These are phyloP conservation scores for Anthophora plumipes DNA, from an alignment of 2,888 invertebrate species.

Conservation along the genomic window DNA sequence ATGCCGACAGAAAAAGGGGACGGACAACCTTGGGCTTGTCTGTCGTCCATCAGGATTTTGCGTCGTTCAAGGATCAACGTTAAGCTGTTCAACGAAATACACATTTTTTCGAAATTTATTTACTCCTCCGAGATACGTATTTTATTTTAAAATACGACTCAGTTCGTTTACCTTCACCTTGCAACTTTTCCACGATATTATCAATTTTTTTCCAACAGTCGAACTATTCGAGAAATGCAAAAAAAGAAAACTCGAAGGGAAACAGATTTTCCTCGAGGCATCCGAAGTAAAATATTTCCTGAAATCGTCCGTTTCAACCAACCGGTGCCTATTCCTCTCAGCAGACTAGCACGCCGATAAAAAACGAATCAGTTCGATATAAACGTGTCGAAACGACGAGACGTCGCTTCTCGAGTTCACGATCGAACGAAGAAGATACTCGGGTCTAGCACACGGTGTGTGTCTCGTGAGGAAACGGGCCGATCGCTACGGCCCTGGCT, in stretches of 20 bases:
- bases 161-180: no score
- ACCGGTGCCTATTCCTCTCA: neutral
- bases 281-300: neutral
- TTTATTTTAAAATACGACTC: no score
- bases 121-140: no score
- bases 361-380: conserved; percentile 32
- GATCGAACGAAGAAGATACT: conserved; percentile 11
- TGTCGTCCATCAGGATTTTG: neutral
- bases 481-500: conserved; percentile 77
- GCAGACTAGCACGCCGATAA: neutral
- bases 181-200: no score
- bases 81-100: no score
- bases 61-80: no score
- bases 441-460: conserved; percentile 3
- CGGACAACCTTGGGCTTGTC: neutral
- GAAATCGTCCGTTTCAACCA: neutral
- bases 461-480: conserved; percentile 38
- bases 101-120: no score
- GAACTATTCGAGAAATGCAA: no score
- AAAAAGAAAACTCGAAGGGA: no score
- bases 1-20: no score
- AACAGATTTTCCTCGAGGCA: no score
- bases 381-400: conserved; percentile 13
- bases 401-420: conserved; percentile 7
- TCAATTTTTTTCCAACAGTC: no score